phyloP scores from a whole-genome alignment of 2,888 invertebrate genomes.

The Cosmopolites sordidus region DNA sequence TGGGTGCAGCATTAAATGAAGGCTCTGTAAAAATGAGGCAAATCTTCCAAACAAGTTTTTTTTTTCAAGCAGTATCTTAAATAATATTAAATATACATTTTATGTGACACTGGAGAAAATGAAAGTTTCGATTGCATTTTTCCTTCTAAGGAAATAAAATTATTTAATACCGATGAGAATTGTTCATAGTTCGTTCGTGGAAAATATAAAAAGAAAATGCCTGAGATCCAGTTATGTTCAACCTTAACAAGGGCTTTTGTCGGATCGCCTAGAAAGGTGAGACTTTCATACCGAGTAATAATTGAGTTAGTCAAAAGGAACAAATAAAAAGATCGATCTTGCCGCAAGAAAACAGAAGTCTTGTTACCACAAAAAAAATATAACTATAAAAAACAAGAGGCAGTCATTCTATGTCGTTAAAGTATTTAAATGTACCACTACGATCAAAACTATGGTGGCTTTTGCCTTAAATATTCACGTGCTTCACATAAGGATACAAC shows the following conservation, averaged over 20 bases:
- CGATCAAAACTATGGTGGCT: too few relatives aligned
- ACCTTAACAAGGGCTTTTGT: background rate
- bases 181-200: background rate
- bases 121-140: background rate
- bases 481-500: too few relatives aligned
- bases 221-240: background rate
- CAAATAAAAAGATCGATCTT: background rate
- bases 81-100: too few relatives aligned
- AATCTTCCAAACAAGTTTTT: too few relatives aligned
- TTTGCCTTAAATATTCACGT: too few relatives aligned
- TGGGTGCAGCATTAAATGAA: too few relatives aligned
- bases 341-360: background rate
- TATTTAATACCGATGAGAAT: background rate
- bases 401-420: too few relatives aligned
- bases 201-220: background rate
- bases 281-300: background rate
- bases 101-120: background rate
- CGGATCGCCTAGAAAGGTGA: constrained; percentile 1
- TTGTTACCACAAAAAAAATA: background rate
- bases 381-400: background rate
- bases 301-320: background rate
- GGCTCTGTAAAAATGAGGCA: too few relatives aligned
- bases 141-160: background rate
- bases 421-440: too few relatives aligned
- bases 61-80: too few relatives aligned